phyloP scores from a whole-genome alignment of 2,797 vertebrate genomes.

The Aplochiton taeniatus region DNA sequence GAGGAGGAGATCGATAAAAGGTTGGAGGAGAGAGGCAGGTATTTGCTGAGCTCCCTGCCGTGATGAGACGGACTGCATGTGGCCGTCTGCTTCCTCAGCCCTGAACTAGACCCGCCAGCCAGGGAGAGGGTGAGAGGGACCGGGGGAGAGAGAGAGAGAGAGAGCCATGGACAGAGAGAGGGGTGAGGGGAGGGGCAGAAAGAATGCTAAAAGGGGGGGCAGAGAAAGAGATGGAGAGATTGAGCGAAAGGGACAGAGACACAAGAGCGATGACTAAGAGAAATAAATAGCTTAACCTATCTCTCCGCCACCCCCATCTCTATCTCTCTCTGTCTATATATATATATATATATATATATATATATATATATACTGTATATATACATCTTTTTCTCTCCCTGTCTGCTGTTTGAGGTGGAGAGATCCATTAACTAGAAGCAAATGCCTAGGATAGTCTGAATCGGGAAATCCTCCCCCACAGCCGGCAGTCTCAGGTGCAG shows the following conservation, averaged over 20 bases:
- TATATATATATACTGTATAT: no score
- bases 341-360: no score
- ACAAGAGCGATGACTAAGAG: conserved; percentile 7
- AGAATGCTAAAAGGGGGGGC: no score
- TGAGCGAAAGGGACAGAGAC: no score
- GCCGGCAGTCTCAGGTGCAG: no score
- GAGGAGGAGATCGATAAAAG: conserved; percentile 8
- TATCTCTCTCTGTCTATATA: no score
- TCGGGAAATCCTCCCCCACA: conserved; percentile 5
- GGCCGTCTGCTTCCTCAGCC: conserved; percentile 23
- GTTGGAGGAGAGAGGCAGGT: conserved; percentile 35
- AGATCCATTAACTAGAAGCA: conserved; percentile 1
- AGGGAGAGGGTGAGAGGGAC: background rate
- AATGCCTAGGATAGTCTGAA: conserved; percentile 7
- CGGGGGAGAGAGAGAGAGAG: background rate
- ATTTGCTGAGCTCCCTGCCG: conserved; percentile 31
- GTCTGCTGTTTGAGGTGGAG: no score
- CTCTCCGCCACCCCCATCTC: conserved; percentile 1
- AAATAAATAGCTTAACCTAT: conserved; percentile 18
- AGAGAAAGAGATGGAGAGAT: background rate
- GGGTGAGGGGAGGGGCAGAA: background rate
- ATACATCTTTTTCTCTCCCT: no score
- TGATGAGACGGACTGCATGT: conserved; percentile 28
- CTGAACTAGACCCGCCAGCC: conserved; percentile 30
- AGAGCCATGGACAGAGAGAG: background rate